Conservation (phyloP, 2,888 invertebrate genomes). For the Philaethria dido region DNA sequence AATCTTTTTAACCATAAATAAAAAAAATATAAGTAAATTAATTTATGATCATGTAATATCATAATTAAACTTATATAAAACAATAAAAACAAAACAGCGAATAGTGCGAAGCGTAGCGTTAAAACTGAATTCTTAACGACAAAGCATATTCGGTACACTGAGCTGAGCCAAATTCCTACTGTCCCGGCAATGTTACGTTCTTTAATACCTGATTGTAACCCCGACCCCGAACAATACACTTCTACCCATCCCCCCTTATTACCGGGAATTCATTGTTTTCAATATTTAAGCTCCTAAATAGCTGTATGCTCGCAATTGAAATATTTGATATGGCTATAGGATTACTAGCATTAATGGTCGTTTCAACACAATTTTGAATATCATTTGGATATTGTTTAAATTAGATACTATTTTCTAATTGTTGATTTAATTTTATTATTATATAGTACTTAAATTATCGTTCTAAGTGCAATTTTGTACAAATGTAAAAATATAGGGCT, state of each 20-base stretch:
- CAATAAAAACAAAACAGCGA: slow-evolving; percentile 41
- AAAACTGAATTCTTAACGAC: slow-evolving; percentile 67
- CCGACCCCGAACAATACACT: slow-evolving; percentile 57
- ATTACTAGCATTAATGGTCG: slow-evolving; percentile 52
- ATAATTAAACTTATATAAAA: not conserved
- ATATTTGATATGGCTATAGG: slow-evolving; percentile 53
- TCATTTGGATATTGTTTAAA: not conserved
- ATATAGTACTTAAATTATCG: not conserved
- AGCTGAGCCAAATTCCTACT: slow-evolving; percentile 68
- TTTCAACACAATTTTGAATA: slow-evolving; percentile 15
- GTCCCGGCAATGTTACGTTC: slow-evolving; percentile 62
- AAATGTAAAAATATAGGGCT: too few species aligned
- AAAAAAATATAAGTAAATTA: not conserved
- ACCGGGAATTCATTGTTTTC: slow-evolving; percentile 79
- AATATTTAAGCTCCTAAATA: slow-evolving; percentile 70
- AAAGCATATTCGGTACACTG: slow-evolving; percentile 70
- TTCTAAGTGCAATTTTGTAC: too few species aligned
- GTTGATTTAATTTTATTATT: not conserved
- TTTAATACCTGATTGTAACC: slow-evolving; percentile 66
- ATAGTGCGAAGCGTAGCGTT: slow-evolving; percentile 61
- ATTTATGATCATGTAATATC: too few species aligned
- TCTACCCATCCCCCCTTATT: slow-evolving; percentile 73
- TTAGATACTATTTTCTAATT: not conserved
- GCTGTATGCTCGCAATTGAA: slow-evolving; percentile 57
- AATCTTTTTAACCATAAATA: not conserved